Base-by-base conservation (phyloP, 2,888 invertebrate genomes). In the Drosophila antonietae region DNA sequence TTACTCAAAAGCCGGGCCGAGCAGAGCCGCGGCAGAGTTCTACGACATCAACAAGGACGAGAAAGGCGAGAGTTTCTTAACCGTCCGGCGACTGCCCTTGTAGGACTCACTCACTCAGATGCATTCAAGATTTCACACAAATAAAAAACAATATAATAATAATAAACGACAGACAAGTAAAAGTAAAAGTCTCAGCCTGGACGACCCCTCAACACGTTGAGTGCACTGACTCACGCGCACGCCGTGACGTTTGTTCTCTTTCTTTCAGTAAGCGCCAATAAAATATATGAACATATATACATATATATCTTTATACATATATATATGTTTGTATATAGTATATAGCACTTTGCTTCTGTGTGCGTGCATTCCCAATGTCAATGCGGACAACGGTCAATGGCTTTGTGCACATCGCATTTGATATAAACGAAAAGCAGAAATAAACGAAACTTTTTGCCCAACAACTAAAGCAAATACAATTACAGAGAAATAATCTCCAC, bases 211-310 rank as follows among this genome's bases (percentile, higher is more conserved):
- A 10, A 33, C 33, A 58, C 33, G 68, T 15, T 12, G 78, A 64
- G 84, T 89, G 84, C 84, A 85, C 80, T 90, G 84, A 78, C 90
- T 85, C 90, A 90, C 55, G 35, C 37, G 55, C 55, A 53, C 78
- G 75, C 59, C 84, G 81, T 90, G 84, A 89, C 90, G 89, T 83
- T 85, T 85, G 89, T 89, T 90, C 89, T 90, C 90, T 85, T 90
- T 89, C 84, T 83, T 90, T 80, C 71, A 60, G 69, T 71, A 76
- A 77, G 72, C 31, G 65, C 59, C 62, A 57, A 77, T 76, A 63
- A 64, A 64, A 62, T 43, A 53, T 43, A 64, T 62, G 33, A 52
- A 51, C 33, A 60, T 31, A 47, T 33, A 31, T 43, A 33, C 43
- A 44, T 23, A 37, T 53, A 37, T 53, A 58, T 51, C 46, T 57